Evolutionary conservation across 2,797 vertebrate genomes (phyloP).

Genomic region (Channa striata): DNA sequence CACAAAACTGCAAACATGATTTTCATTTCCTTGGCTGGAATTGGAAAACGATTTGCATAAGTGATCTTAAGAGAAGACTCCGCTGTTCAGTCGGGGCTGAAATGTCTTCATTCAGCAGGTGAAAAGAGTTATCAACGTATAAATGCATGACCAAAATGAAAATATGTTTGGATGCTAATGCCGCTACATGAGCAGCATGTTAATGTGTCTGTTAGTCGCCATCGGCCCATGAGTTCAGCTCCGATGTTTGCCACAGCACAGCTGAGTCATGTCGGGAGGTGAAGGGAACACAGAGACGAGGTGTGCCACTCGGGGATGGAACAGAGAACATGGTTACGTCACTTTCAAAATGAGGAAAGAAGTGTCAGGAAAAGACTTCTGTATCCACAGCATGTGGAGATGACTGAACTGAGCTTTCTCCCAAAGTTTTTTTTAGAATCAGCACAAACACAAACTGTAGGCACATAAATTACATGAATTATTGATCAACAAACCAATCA

Average conservation of each 20-base stretch:
- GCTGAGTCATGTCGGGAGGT: conserved; percentile 50
- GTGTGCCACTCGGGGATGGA: conserved; percentile 34
- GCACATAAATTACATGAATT: no score
- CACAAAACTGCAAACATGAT: neutral
- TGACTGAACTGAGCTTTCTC: no score
- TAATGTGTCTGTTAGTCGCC: conserved; percentile 32
- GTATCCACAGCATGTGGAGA: neutral
- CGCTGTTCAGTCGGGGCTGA: conserved; percentile 9
- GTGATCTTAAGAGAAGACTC: conserved; percentile 17
- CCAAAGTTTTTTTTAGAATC: no score
- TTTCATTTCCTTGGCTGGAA: conserved; percentile 1
- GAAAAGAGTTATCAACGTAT: conserved; percentile 11
- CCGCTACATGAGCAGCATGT: conserved; percentile 4
- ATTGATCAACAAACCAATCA: no score
- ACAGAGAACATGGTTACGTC: conserved; percentile 5
- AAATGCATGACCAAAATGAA: conserved; percentile 31
- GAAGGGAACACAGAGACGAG: conserved; percentile 43
- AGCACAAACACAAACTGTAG: no score
- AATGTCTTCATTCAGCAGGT: conserved; percentile 12
- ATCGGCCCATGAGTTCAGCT: conserved; percentile 29
- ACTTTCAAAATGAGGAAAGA: conserved; percentile 21
- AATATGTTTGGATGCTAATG: conserved; percentile 13
- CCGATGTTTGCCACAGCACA: conserved; percentile 60
- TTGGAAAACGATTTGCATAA: conserved; percentile 28
- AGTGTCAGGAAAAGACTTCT: neutral